phyloP scores from a whole-genome alignment of 2,113 vertebrate genomes.

The Pithys albifrons region DNA sequence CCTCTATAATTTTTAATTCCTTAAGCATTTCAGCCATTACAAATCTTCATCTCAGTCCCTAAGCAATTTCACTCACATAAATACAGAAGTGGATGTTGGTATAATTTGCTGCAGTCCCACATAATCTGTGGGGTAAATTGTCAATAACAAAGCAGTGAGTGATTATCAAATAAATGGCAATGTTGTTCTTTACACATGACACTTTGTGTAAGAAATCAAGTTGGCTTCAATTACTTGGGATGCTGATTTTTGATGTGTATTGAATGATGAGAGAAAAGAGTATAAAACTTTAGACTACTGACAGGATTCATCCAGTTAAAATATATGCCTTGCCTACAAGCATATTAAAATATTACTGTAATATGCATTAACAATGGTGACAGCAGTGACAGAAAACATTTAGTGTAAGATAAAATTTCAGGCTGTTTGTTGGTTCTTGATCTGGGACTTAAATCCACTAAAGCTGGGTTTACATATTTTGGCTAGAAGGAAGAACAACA shows the following conservation, averaged over 20 bases:
- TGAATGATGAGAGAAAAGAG: neutral
- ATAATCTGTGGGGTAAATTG: slow-evolving; percentile 18
- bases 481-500: neutral
- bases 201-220: neutral
- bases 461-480: neutral
- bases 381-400: neutral
- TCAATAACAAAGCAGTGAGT: slow-evolving; percentile 17
- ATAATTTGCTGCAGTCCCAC: neutral
- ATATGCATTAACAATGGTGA: neutral
- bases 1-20: neutral
- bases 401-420: neutral
- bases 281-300: neutral
- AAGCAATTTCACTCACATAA: slow-evolving; percentile 4
- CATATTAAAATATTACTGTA: neutral
- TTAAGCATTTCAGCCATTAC: neutral
- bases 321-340: neutral
- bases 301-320: neutral
- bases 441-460: neutral
- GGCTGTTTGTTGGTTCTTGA: neutral
- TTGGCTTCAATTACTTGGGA: neutral
- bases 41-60: neutral
- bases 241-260: neutral
- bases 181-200: neutral
- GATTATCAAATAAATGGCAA: slow-evolving; percentile 8
- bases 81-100: neutral